Conservation (phyloP, 1,140 invertebrate genomes). For the Venustaconcha ellipsiformis region DNA sequence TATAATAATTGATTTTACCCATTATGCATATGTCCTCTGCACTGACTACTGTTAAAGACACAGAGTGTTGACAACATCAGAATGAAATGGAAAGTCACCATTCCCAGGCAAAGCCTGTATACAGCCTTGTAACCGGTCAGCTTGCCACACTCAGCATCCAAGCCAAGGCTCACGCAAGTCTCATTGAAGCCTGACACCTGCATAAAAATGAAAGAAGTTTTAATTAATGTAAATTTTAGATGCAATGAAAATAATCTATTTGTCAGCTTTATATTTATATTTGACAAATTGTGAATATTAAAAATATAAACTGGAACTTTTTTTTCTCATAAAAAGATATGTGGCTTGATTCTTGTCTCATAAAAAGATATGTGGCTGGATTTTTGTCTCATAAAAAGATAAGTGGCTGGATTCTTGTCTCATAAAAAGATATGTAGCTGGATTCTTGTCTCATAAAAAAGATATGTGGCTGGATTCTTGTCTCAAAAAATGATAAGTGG, state of each 20-base stretch:
- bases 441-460: no score
- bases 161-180: constrained; percentile 65
- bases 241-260: not conserved
- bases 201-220: constrained; percentile 28
- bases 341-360: no score
- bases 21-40: constrained; percentile 68
- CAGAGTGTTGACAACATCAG: constrained; percentile 65
- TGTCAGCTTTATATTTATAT: not conserved
- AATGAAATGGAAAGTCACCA: constrained; percentile 67
- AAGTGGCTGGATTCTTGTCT: no score
- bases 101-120: constrained; percentile 69
- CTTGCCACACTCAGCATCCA: constrained; percentile 66
- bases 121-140: constrained; percentile 70
- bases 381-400: no score
- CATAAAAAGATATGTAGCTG: no score
- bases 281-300: no score
- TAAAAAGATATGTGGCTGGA: no score
- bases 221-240: not conserved
- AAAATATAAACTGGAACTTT: no score
- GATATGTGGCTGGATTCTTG: no score
- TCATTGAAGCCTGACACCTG: constrained; percentile 68
- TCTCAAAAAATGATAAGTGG: no score
- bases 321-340: no score
- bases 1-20: constrained; percentile 53
- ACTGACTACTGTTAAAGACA: constrained; percentile 66